Evolutionary conservation across 2,888 invertebrate genomes (phyloP).

Genomic region (Cinara cedri): DNA sequence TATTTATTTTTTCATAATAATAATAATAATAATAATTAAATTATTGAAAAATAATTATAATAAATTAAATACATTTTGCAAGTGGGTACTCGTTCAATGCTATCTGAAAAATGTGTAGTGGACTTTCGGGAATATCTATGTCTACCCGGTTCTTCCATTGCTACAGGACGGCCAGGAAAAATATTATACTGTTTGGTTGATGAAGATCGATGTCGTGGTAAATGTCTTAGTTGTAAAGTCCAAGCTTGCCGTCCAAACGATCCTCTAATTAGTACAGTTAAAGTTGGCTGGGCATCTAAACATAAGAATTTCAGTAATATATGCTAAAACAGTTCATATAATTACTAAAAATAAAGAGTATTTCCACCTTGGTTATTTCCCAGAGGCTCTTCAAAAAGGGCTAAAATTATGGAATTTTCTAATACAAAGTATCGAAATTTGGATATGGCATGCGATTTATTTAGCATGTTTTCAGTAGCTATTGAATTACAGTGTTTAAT

Average conservation of each 20-base stretch:
- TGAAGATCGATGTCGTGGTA: constrained; percentile 81
- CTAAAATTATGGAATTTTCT: constrained; percentile 87
- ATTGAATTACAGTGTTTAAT: constrained; percentile 76
- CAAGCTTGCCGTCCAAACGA: constrained; percentile 95
- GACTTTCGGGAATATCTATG: constrained; percentile 72
- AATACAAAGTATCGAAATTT: constrained; percentile 88
- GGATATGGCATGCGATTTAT: constrained; percentile 70
- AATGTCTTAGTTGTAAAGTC: constrained; percentile 86
- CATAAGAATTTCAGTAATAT: not conserved
- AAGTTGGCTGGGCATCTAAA: constrained; percentile 90
- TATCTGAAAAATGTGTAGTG: constrained; percentile 76
- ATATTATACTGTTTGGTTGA: constrained; percentile 64
- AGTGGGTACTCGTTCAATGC: constrained; percentile 77
- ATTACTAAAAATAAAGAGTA: not conserved
- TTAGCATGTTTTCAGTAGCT: constrained; percentile 63
- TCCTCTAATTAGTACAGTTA: constrained; percentile 85
- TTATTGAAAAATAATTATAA: constrained; percentile 1
- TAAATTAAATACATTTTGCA: constrained; percentile 73
- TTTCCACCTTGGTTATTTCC: constrained; percentile 75
- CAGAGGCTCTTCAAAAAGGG: constrained; percentile 87
- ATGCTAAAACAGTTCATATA: not conserved
- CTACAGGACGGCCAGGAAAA: constrained; percentile 75
- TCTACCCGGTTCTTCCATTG: constrained; percentile 74
- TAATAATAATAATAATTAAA: not conserved
- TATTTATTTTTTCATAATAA: not conserved